Evolutionary conservation across 1,140 invertebrate species (phyloP).

Genomic region (Brachionus rotundiformis): DNA sequence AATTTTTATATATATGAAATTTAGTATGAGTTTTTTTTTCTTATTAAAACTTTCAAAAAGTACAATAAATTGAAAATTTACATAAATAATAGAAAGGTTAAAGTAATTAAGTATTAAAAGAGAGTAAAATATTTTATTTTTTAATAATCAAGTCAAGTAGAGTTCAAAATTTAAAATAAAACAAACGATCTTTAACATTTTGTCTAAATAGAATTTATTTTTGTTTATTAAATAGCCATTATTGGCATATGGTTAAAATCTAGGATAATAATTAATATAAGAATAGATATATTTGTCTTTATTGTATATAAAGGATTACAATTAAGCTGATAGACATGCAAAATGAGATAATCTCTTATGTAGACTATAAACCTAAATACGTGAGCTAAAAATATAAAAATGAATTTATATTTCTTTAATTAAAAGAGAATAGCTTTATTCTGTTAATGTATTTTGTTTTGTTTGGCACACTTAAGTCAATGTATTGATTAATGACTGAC

Average conservation of each 20-base stretch:
- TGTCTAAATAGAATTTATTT: background rate
- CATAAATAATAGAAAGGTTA: too few relatives aligned
- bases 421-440: too few relatives aligned
- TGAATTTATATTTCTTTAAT: too few relatives aligned
- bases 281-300: slow-evolving; percentile 5
- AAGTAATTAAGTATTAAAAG: too few relatives aligned
- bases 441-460: too few relatives aligned
- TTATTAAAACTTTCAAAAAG: too few relatives aligned
- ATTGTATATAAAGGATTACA: slow-evolving; percentile 16
- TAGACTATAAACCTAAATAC: background rate
- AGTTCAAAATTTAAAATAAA: too few relatives aligned
- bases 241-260: background rate
- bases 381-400: background rate
- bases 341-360: slow-evolving; percentile 19
- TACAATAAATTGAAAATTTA: too few relatives aligned
- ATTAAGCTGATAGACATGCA: background rate
- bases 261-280: background rate
- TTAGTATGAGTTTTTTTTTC: background rate
- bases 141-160: too few relatives aligned
- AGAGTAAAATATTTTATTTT: background rate
- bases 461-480: background rate
- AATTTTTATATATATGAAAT: too few relatives aligned
- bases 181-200: too few relatives aligned
- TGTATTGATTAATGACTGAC: background rate
- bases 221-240: background rate